A percentile compares a stretch with the other conserved stretches of the same genome.
phyloP scores from a whole-genome alignment of 2,797 vertebrate genomes.

The Nothura maculosa region DNA sequence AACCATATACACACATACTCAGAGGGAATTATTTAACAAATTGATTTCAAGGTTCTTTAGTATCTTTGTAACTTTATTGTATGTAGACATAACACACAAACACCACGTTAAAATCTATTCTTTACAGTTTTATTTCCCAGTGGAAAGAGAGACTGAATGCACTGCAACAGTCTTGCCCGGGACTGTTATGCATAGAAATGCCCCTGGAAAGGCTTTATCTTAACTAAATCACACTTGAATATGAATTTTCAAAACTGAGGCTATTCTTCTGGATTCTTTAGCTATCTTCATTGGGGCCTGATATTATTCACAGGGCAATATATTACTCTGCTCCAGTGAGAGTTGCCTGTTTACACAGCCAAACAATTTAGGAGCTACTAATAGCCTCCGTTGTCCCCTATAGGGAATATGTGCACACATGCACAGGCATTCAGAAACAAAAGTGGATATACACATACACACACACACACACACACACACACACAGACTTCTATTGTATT shows the following conservation, averaged over 20 bases:
- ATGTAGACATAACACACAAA: not conserved
- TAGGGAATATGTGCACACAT: not conserved
- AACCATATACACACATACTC: not conserved
- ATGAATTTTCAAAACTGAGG: conserved; percentile 44
- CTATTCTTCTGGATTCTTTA: conserved; percentile 25
- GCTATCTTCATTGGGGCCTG: not conserved
- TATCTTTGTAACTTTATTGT: not conserved
- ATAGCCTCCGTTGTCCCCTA: not conserved
- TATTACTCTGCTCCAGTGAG: not conserved
- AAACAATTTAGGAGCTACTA: conserved; percentile 1
- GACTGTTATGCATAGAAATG: not conserved
- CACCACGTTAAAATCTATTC: not conserved
- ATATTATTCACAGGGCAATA: not conserved
- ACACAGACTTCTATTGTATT: not conserved
- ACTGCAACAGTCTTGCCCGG: not conserved
- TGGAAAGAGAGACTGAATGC: not conserved
- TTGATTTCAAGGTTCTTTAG: not conserved
- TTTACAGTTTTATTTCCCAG: conserved; percentile 32
- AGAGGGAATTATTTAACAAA: not conserved
- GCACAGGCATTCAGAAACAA: not conserved
- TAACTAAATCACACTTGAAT: not conserved
- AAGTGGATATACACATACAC: not conserved
- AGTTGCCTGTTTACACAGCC: not conserved
- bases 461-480: not conserved
- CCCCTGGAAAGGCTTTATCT: not conserved